Base-by-base conservation (phyloP, 2,797 vertebrate species). In the Danio aesculapii region DNA sequence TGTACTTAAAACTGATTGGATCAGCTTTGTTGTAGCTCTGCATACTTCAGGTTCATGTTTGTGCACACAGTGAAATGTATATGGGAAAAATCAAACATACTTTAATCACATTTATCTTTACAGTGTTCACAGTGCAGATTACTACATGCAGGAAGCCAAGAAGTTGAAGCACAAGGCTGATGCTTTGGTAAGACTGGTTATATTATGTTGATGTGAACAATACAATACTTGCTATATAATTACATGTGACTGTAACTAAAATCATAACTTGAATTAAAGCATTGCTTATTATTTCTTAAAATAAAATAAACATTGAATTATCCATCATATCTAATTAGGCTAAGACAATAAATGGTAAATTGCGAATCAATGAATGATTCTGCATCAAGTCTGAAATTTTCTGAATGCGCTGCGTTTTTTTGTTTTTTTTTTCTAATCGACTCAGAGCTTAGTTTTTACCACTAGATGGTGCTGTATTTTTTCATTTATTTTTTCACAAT, bases 111-210 rank as follows among this genome's bases (percentile, higher is more conserved):
- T 46, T 82, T 82, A 72, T 84, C 1, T 82, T 91, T 85, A 67
- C 89, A 99, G 98, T 86, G 93, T 97, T 88, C 96, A 97, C 91
- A 97, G 94, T 85, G 97, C 98, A 8, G 98, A 99, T 92, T 96
- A 95, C 93, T 98, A 98, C 90, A 99, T 98, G 97, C 97, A 99
- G 89, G 97, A 99, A 83, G 97, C 98, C 86, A 99, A 99, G 94
- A 96, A 96, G 87, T 91, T 98, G 79, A 99, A 99, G 92, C 97
- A 99, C 94, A 98, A 98, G 93, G 97, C 97, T 39, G 98, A 99
- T 66, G 97, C 97, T 75, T 87, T 99, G 97, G 97, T 99, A 95
- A 83, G 95, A 10, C 14, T 16, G 8, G 30, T 16, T 30, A 58
- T 44, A 46, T 8, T 41, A 8, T 1, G 16, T 70, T 3, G 11